phyloP scores from a whole-genome alignment of 2,113 vertebrate genomes.

The Thunnus maccoyii region DNA sequence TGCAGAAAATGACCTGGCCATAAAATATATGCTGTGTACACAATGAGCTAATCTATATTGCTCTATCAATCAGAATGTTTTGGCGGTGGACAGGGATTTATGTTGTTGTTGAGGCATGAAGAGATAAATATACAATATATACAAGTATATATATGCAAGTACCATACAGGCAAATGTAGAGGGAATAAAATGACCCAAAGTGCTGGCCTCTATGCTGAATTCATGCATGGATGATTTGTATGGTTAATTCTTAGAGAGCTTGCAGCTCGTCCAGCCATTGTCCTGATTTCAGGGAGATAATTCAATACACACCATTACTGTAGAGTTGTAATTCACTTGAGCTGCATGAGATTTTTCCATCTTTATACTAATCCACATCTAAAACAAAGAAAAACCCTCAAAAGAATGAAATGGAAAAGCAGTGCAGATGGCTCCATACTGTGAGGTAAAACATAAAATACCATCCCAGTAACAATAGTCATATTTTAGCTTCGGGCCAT shows the following conservation, averaged over 20 bases:
- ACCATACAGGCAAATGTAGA: neutral
- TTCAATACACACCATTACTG: slow-evolving; percentile 48
- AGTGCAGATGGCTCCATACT: slow-evolving; percentile 8
- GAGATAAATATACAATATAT: neutral
- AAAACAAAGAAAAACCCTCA: slow-evolving; percentile 20
- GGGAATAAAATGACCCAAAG: neutral
- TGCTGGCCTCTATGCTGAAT: neutral
- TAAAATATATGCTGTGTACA: slow-evolving; percentile 34
- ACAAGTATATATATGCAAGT: neutral
- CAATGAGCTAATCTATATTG: slow-evolving; percentile 25
- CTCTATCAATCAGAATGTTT: slow-evolving; percentile 28
- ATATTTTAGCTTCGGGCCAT: slow-evolving; percentile 62
- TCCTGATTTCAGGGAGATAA: slow-evolving; percentile 32
- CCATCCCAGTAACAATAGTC: slow-evolving; percentile 42
- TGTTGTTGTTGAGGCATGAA: neutral
- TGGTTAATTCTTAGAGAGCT: slow-evolving; percentile 22
- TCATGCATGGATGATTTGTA: slow-evolving; percentile 44
- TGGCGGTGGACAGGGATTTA: neutral
- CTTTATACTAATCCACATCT: slow-evolving; percentile 35
- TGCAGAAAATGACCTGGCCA: slow-evolving; percentile 16
- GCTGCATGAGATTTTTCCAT: slow-evolving; percentile 39
- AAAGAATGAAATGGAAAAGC: neutral
- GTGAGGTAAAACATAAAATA: slow-evolving; percentile 44
- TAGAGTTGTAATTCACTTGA: slow-evolving; percentile 25
- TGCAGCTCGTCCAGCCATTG: slow-evolving; percentile 15